Evolutionary conservation across 2,888 invertebrate genomes (phyloP), one percentile per base, ranked within the genome.

Genomic region (Temnothorax rugatulus): DNA sequence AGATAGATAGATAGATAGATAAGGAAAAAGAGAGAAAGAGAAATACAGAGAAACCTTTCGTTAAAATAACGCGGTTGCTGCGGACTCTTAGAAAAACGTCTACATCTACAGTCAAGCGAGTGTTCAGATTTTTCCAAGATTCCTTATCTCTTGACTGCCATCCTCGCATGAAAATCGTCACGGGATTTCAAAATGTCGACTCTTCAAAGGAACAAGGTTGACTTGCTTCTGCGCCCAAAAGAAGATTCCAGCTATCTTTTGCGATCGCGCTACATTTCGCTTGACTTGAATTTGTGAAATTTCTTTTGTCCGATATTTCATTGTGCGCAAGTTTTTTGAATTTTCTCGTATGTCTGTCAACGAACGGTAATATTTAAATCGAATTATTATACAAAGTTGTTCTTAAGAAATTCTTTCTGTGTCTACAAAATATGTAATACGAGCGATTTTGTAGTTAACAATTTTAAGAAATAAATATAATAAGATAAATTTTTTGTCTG

Each of bases 101-200:
- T 68, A 54, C 82, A 84, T 87, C 75, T 85, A 84, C 81, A 90
- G 84, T 84, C 87, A 84, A 83, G 71, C 38, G 85, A 50, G 34
- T 68, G 63, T 66, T 41, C 63, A 75, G 64, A 89, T 89, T 86
- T 89, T 90, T 84, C 83, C 18, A 38, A 84, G 75, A 88, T 86
- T 85, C 69, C 90, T 89, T 86, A 86, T 88, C 90, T 83, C 64
- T 84, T 18, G 57, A 47, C 64, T 71, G 64, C 54, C 41, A 63
- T 4, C 41, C 66, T 68, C 82, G 41, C 83, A 63, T 76, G 69
- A 63, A 71, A 83, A 83, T 84, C 86, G 85, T 83, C 90, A 50
- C 50, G 85, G 84, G 87, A 89, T 84, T 87, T 86, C 77, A 82
- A 82, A 85, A 89, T 63, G 88, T 88, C 85, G 85, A 74, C 85